Evolutionary conservation across 2,113 vertebrate species (phyloP).

Genomic region (Sinocyclocheilus anshuiensis): DNA sequence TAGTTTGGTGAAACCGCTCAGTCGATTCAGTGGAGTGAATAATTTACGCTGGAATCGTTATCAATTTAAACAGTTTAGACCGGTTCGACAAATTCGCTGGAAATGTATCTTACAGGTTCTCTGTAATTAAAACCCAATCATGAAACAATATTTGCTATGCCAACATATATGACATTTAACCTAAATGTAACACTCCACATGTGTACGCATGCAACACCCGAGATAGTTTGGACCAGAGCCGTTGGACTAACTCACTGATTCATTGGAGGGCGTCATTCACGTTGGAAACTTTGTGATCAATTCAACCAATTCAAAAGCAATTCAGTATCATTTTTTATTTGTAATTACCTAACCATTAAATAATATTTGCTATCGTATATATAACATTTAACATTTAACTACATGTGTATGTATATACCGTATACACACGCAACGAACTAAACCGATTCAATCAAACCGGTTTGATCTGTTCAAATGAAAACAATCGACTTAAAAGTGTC

Average conservation of each 20-base stretch:
- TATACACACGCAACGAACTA: no score
- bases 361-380: no score
- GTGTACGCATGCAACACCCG: neutral
- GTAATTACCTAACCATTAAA: no score
- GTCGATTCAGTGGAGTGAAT: no score
- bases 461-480: neutral
- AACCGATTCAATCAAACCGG: neutral
- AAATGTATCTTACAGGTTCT: neutral
- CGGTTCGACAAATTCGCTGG: neutral
- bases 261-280: neutral
- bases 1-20: neutral
- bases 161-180: neutral
- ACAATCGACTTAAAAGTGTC: neutral
- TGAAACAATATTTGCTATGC: neutral
- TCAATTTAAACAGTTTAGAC: neutral
- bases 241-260: neutral
- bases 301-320: no score
- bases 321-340: no score
- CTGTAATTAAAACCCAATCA: neutral
- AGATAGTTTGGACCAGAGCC: neutral
- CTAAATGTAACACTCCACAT: neutral
- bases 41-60: neutral
- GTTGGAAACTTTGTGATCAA: neutral
- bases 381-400: no score
- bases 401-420: no score